Base-by-base conservation (phyloP, 1,140 invertebrate species). In the Drosophila sulfurigaster region DNA sequence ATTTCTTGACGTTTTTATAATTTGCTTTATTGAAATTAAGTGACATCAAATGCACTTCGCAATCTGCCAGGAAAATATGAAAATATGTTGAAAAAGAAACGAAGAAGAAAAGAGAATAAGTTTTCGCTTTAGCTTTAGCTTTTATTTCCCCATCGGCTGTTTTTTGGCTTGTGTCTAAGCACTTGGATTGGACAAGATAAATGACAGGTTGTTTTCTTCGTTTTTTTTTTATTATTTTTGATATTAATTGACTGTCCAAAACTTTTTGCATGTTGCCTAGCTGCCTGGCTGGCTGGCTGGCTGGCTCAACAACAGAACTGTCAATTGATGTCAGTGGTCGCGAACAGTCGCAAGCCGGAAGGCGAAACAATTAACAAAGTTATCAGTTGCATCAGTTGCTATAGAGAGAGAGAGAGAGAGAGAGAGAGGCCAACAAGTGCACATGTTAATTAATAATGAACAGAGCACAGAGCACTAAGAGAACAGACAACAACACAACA, bases 231-330 rank as follows among this genome's bases (percentile, higher is more conserved):
- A 25, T 25, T 25, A 25, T 25, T 25, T 25, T 25, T 5, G 28
- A 32, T 32, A 63, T 51, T 64, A 64, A 64, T 64, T 64, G 35
- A 38, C 62, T 64, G 49, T 64, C 62, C 20, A 64, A 64, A 64
- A 32, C 54, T 64, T 38, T 52, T 32, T 57, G 46, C 41, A 35
- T 41, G 48, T 38, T 38, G 20, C 20, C 20, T 56, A 15, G 49
- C 11, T 25, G 11, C 20, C 20, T 25, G 20, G 3, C 25, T 38
- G 7, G 1, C 38, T 10, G 7, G 38, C 3, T 41, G 11, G n/a
- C 49, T 11, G 10, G n/a, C 25, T 52, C 51, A 52, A 32, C 51
- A 52, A 30, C 51, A 52, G 51, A 52, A 54, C 62, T 59, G 28
- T 73, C 45, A 35, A 43, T 11, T 56, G 38, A 8, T 41, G 48